Evolutionary conservation across 2,113 vertebrate genomes (phyloP), one percentile per base, ranked within the genome.

Genomic region (Garra rufa): DNA sequence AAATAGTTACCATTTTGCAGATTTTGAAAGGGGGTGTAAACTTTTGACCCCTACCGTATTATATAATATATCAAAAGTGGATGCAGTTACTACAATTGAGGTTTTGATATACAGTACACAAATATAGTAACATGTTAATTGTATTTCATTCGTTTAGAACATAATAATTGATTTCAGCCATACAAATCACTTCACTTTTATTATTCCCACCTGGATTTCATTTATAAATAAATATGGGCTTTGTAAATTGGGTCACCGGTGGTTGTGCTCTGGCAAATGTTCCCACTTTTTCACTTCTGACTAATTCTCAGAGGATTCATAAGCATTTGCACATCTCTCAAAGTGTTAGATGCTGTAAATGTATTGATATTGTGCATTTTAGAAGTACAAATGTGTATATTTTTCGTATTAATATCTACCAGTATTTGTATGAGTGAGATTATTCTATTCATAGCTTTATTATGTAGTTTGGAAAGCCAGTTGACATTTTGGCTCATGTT

Each of bases 201-300:
- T 65, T 65, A 65, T 6, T 65, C 61, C 61, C 65, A 69, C 65
- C 19, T 38, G 34, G 30, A 69, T 69, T 69, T 69, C 17, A 69
- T 69, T 41, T 41, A 69, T 69, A 69, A 38, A 69, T 38, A 69
- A 19, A 69, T 21, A 69, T 69, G 34, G 6, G 28, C 14, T 65
- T 34, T 34, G 28, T 17, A 65, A 65, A 65, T 8, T 17, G 7
- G 61, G 61, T 34, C 15, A 17, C 28, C n/a, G 6, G 14, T 30
- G 26, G 26, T 2, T 0, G 6, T 63, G 61, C 15, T 15, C 28
- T 65, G 2, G 61, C 61, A 65, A 17, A 65, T 13, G 3, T 17
- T 21, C 30, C 30, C 15, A 34, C 63, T 19, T 10, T 67, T 67
- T 34, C 30, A 67, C 30, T 69, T 69, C 65, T 69, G 30, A 69